phyloP scores from a whole-genome alignment of 2,797 vertebrate genomes.

The Tolypeutes matacus region DNA sequence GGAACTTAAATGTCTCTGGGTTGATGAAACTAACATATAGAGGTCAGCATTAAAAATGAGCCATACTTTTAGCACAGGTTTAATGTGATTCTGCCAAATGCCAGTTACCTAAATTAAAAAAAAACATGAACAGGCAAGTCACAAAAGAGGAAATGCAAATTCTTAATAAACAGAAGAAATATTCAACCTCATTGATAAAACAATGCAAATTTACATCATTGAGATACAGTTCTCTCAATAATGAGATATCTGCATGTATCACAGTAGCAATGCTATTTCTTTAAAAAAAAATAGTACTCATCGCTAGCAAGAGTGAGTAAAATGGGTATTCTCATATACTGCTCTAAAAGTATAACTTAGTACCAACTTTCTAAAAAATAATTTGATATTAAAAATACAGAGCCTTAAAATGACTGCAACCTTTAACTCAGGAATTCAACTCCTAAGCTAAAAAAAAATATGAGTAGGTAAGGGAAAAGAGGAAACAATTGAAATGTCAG shows the following conservation, averaged over 20 bases:
- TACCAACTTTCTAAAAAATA: background rate
- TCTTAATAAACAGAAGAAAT: slow-evolving; percentile 45
- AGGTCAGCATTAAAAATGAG: slow-evolving; percentile 37
- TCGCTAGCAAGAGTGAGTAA: background rate
- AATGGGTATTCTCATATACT: background rate
- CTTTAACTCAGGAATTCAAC: background rate
- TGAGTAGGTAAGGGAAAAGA: too few relatives aligned
- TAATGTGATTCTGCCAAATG: background rate
- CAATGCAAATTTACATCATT: background rate
- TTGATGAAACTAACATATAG: background rate
- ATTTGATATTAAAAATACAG: background rate
- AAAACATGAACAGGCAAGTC: background rate
- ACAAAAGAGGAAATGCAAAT: slow-evolving; percentile 37
- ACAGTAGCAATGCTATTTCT: slow-evolving; percentile 33
- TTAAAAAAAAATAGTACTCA: background rate
- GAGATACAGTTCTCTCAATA: background rate
- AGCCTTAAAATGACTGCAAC: background rate
- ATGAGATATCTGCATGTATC: background rate
- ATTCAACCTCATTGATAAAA: background rate
- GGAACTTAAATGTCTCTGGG: background rate
- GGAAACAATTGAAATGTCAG: background rate
- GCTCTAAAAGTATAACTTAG: too few relatives aligned
- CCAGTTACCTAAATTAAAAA: background rate
- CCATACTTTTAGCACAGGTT: background rate
- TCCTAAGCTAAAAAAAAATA: background rate